phyloP scores from a whole-genome alignment of 2,797 vertebrate species.

The Helarctos malayanus region DNA sequence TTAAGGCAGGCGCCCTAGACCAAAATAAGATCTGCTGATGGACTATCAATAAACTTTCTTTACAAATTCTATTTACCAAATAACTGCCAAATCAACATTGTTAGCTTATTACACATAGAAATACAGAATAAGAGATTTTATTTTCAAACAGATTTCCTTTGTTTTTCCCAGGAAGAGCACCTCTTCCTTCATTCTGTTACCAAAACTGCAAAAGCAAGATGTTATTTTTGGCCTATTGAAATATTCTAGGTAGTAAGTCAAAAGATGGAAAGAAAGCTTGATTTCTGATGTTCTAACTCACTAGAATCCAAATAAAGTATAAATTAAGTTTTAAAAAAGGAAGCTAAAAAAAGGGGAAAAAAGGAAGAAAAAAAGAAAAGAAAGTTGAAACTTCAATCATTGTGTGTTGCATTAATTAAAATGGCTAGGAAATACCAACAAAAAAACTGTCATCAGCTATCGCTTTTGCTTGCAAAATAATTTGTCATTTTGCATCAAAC shows the following conservation, averaged over 20 bases:
- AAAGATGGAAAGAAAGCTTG: not conserved
- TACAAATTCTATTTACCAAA: not conserved
- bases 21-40: not conserved
- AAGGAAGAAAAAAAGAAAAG: not conserved
- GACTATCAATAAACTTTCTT: not conserved
- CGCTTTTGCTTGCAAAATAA: conserved; percentile 78
- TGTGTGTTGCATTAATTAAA: conserved; percentile 39
- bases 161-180: not conserved
- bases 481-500: conserved; percentile 78
- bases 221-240: not conserved
- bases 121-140: not conserved
- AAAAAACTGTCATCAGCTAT: conserved; percentile 20
- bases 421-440: conserved; percentile 68
- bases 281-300: conserved; percentile 10
- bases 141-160: not conserved
- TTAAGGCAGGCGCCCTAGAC: not conserved
- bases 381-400: not conserved
- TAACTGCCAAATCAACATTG: not conserved
- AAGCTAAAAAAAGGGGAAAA: not conserved
- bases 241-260: not conserved
- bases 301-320: not conserved
- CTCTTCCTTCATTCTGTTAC: not conserved
- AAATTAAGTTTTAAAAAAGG: not conserved
- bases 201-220: not conserved
- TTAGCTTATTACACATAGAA: not conserved